phyloP scores from a whole-genome alignment of 2,113 vertebrate genomes.

The Archilochus colubris region DNA sequence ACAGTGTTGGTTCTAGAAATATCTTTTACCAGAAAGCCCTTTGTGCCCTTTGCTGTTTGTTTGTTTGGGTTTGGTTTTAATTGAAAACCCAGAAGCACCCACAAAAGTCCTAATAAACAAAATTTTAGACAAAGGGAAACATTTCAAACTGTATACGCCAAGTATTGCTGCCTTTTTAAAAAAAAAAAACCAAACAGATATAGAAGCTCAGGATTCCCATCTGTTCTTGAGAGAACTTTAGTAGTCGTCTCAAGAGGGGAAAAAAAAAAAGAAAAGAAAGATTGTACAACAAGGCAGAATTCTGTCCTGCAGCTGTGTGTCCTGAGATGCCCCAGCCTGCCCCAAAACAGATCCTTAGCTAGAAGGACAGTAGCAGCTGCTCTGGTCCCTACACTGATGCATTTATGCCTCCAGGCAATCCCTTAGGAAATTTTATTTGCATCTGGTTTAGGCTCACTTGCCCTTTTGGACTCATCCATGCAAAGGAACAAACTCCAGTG shows the following conservation, averaged over 20 bases:
- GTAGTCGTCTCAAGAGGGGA: background rate
- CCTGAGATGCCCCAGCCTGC: background rate
- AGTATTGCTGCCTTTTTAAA: background rate
- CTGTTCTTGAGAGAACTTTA: background rate
- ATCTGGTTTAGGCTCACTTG: background rate
- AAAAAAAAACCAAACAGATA: background rate
- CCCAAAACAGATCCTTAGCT: background rate
- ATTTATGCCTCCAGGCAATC: background rate
- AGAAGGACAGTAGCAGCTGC: constrained; percentile 19
- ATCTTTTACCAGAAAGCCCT: background rate
- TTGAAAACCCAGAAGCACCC: background rate
- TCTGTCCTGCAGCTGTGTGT: background rate
- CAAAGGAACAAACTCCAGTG: background rate
- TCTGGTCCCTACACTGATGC: background rate
- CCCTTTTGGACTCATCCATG: background rate
- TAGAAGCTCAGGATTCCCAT: background rate
- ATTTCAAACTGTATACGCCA: background rate
- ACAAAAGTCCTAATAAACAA: background rate
- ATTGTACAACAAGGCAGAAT: background rate
- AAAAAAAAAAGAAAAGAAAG: fast-evolving
- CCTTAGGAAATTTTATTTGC: background rate
- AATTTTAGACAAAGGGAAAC: background rate
- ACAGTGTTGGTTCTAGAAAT: background rate
- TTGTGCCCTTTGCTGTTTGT: background rate
- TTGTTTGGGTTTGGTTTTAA: background rate